These are phyloP conservation scores for Ctenopoma multispine DNA, from an alignment of 2,797 vertebrate genomes.

Conservation along the genomic window DNA sequence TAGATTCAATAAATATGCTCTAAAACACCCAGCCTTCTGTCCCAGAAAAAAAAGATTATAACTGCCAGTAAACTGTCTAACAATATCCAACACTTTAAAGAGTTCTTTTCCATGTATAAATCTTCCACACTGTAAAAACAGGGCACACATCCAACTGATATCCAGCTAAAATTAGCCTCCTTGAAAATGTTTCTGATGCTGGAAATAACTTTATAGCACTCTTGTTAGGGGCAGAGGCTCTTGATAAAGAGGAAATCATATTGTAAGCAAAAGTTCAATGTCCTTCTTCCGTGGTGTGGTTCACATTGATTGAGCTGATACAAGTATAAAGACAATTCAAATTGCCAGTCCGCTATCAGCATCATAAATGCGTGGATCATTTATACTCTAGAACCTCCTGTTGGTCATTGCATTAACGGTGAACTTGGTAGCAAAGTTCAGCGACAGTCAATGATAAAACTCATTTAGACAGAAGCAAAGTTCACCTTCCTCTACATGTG, in stretches of 20 bases:
- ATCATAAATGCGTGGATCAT: slow-evolving; percentile 66
- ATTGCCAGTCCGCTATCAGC: slow-evolving; percentile 40
- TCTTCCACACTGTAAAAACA: slow-evolving; percentile 48
- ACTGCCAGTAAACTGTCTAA: background rate
- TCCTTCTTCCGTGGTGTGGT: slow-evolving; percentile 43
- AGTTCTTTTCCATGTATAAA: slow-evolving; percentile 25
- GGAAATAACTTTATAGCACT: slow-evolving; percentile 54
- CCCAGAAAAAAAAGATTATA: slow-evolving; percentile 9
- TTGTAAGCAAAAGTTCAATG: slow-evolving; percentile 59
- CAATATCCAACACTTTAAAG: slow-evolving; percentile 35
- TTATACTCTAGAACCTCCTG: slow-evolving; percentile 48
- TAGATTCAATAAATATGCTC: background rate
- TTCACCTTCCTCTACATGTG: slow-evolving; percentile 69
- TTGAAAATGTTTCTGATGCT: slow-evolving; percentile 40
- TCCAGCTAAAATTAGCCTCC: slow-evolving; percentile 64
- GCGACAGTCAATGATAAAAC: slow-evolving; percentile 82
- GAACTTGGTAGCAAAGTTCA: slow-evolving; percentile 81
- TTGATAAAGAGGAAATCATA: slow-evolving; percentile 59
- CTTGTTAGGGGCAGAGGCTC: slow-evolving; percentile 42
- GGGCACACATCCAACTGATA: slow-evolving; percentile 61
- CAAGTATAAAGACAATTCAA: slow-evolving; percentile 33
- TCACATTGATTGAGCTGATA: slow-evolving; percentile 55
- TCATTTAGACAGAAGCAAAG: slow-evolving; percentile 79
- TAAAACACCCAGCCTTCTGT: slow-evolving; percentile 7
- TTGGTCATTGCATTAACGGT: slow-evolving; percentile 47